Conservation (phyloP, 2,797 vertebrate genomes). For the Falco peregrinus region DNA sequence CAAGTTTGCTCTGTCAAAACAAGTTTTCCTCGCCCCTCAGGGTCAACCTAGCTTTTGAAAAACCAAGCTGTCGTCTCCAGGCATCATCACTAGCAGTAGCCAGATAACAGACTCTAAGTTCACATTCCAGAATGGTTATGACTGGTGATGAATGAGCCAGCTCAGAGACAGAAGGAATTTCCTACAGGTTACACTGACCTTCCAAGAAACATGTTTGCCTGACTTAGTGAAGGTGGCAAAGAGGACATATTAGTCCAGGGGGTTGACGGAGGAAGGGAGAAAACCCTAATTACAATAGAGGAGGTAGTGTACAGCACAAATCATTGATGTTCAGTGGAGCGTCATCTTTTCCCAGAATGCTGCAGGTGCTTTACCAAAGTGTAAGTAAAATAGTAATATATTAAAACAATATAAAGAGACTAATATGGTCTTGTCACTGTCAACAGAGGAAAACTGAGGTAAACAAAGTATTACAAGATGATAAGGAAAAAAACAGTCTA, state of each 20-base stretch:
- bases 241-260: not conserved
- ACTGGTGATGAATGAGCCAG: conserved; percentile 63
- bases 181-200: conserved; percentile 69
- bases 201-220: conserved; percentile 35
- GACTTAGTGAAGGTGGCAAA: conserved; percentile 1
- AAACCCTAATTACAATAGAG: not conserved
- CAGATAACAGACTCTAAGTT: conserved; percentile 29
- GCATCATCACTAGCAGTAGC: conserved; percentile 53
- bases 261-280: not conserved
- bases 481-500: not conserved
- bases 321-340: not conserved
- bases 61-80: conserved; percentile 63
- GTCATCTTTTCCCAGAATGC: not conserved
- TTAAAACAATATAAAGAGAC: not conserved
- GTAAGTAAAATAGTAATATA: not conserved
- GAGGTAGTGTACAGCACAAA: not conserved
- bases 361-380: not conserved
- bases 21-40: conserved; percentile 59
- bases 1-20: conserved; percentile 61
- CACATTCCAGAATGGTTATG: conserved; percentile 63
- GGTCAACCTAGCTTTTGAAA: conserved; percentile 68
- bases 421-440: not conserved
- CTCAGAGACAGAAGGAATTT: conserved; percentile 56
- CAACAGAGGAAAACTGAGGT: not conserved
- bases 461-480: not conserved